A percentile compares a stretch with the other conserved stretches of the same genome.
phyloP scores from a whole-genome alignment of 2,888 invertebrate genomes.

The Clistopyga incitator region DNA sequence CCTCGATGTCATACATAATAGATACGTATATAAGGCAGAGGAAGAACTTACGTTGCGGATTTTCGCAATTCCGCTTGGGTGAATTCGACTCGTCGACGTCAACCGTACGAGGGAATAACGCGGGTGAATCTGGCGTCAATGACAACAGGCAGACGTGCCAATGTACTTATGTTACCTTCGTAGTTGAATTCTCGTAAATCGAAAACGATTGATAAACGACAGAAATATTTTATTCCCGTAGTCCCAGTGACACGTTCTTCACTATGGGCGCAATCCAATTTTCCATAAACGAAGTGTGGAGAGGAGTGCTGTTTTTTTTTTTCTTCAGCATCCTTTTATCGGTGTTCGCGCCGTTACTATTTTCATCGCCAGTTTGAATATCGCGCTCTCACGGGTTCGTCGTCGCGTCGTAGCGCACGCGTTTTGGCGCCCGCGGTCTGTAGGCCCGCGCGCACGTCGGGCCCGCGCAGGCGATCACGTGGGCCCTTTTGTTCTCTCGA shows the following conservation, averaged over 20 bases:
- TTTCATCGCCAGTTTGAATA: too few species aligned
- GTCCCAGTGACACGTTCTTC: constrained; percentile 5
- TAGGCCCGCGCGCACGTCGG: too few species aligned
- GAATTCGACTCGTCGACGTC: constrained; percentile 14
- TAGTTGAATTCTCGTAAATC: constrained; percentile 19
- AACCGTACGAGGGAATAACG: background rate
- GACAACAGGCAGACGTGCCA: constrained; percentile 21
- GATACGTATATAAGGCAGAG: constrained; percentile 21
- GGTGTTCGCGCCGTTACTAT: too few species aligned
- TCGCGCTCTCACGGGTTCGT: too few species aligned
- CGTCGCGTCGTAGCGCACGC: too few species aligned
- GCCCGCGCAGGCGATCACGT: too few species aligned
- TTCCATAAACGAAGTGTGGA: background rate
- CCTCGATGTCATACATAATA: constrained; percentile 35
- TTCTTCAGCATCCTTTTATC: constrained; percentile 6
- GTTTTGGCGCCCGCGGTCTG: too few species aligned
- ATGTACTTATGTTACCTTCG: constrained; percentile 12
- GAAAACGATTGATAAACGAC: constrained; percentile 38
- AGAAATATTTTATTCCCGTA: constrained; percentile 21
- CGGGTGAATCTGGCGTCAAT: background rate
- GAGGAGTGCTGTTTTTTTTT: background rate
- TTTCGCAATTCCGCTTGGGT: constrained; percentile 33
- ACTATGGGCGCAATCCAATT: constrained; percentile 13
- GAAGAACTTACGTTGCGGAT: constrained; percentile 47
- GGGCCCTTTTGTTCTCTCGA: too few species aligned